Evolutionary conservation across 2,888 invertebrate species (phyloP), one percentile per base, ranked within the genome.

Genomic region (Holacanthella duospinosa): DNA sequence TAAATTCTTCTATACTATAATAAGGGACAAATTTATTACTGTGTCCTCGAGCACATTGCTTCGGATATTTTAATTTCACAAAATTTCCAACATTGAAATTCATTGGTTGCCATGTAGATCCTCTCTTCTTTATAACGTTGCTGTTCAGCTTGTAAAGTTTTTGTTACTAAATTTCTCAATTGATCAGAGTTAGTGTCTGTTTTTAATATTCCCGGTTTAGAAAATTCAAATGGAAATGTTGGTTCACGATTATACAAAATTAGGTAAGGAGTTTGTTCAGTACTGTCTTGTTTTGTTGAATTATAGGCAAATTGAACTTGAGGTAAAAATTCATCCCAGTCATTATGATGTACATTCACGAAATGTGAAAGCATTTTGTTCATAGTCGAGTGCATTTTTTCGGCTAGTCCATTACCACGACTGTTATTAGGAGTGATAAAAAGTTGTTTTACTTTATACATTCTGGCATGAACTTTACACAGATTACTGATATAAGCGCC

Each of bases 261-360:
- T 21, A 4, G 6, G 21, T n/a, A 48, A 48, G 48, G 48, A 4
- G 48, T n/a, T 48, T 48, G 19, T 9, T 21, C 19, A n/a, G 48
- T 48, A 21, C 48, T 48, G 6, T 48, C 48, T 21, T 48, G 48
- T 48, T 48, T 9, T 9, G 48, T 48, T 48, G 48, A 48, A 48
- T 48, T 48, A 48, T 48, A 48, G 12, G 48, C 48, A 48, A 48
- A 48, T 48, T 48, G 48, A 21, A 48, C 48, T 48, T 48, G 19
- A 21, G 48, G 48, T 4, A 48, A 21, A 21, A 48, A 48, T n/a
- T 9, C 48, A 48, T 48, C 48, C 48, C 48, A 48, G 48, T 48
- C 21, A 4, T 9, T 48, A 21, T 48, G 48, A 21, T 48, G 12
- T 21, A 21, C n/a, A 48, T 48, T 48, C 12, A 48, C 48, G 21